phyloP scores from a whole-genome alignment of 2,888 invertebrate genomes.

The Drosophila subsilvestris region DNA sequence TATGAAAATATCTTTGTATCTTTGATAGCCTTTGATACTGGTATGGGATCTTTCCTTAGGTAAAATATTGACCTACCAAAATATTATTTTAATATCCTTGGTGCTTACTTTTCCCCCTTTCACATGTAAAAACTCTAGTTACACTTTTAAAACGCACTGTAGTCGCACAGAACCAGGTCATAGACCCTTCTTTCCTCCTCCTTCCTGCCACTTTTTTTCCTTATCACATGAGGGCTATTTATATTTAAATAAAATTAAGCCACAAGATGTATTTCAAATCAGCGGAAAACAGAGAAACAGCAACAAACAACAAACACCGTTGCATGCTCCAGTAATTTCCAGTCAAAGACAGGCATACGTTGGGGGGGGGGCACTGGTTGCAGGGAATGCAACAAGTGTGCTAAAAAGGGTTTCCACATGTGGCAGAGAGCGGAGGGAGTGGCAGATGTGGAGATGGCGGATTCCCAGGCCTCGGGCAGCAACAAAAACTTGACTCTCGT shows the following conservation, averaged over 20 bases:
- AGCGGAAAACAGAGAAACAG: conserved; percentile 37
- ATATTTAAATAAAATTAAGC: conserved; percentile 48
- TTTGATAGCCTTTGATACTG: too few species aligned
- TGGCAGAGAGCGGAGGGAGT: conserved; percentile 25
- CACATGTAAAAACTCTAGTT: not conserved
- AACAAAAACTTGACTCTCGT: conserved; percentile 48
- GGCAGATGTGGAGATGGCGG: conserved; percentile 24
- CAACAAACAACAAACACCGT: conserved; percentile 51
- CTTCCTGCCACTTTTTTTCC: conserved; percentile 19
- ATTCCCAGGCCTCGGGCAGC: conserved; percentile 58
- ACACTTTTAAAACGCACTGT: conserved; percentile 18
- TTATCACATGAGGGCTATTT: conserved; percentile 58
- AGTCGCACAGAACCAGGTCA: conserved; percentile 8
- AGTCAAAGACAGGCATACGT: conserved; percentile 9
- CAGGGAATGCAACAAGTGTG: conserved; percentile 52
- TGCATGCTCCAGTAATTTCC: conserved; percentile 69
- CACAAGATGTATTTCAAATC: conserved; percentile 66
- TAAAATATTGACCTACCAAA: too few species aligned
- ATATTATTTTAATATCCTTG: not conserved
- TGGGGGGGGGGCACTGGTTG: not conserved
- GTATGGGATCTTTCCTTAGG: too few species aligned
- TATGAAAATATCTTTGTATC: too few species aligned
- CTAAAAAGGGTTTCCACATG: conserved; percentile 57
- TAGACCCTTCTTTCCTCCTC: not conserved
- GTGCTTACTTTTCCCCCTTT: too few species aligned